A percentile compares a stretch with the other conserved stretches of the same genome.
These are phyloP conservation scores for Liolophura sinensis DNA, from an alignment of 1,140 invertebrate genomes.

Conservation along the genomic window DNA sequence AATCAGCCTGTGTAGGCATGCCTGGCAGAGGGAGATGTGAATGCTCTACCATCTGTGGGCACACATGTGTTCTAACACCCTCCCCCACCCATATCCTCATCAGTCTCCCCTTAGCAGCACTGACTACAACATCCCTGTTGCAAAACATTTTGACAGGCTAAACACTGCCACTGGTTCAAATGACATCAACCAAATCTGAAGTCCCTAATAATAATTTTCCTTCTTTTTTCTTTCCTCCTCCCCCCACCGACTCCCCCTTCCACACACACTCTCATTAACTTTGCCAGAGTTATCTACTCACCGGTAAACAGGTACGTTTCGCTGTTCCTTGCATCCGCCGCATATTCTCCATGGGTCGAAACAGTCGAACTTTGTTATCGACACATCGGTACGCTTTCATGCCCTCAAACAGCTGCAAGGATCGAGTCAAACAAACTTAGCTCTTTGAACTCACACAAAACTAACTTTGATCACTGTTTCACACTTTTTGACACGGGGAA, in stretches of 20 bases:
- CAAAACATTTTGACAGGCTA: conserved; percentile 6
- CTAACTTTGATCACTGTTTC: neutral
- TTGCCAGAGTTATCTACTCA: conserved; percentile 37
- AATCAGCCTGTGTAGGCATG: too few relatives aligned
- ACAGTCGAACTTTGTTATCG: conserved; percentile 91
- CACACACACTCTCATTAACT: too few relatives aligned
- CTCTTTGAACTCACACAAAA: neutral
- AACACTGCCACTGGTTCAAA: neutral
- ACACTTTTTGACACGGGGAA: neutral
- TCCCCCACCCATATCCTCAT: too few relatives aligned
- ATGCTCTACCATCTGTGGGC: too few relatives aligned
- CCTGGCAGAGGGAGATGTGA: too few relatives aligned
- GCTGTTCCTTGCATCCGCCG: conserved; percentile 87
- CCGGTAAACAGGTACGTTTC: conserved; percentile 80
- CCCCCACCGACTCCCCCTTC: too few relatives aligned
- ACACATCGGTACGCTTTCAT: conserved; percentile 96
- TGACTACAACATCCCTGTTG: too few relatives aligned
- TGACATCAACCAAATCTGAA: neutral
- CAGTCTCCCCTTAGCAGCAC: too few relatives aligned
- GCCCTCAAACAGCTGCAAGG: conserved; percentile 92
- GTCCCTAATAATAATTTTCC: too few relatives aligned
- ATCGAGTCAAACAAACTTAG: conserved; percentile 13
- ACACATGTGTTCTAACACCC: too few relatives aligned
- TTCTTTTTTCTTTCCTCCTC: too few relatives aligned
- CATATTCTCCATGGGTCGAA: conserved; percentile 96